Percentiles rank a stretch among this genome's conserved stretches.
Conservation (phyloP, 2,888 invertebrate genomes). For the Entomobrya proxima region DNA sequence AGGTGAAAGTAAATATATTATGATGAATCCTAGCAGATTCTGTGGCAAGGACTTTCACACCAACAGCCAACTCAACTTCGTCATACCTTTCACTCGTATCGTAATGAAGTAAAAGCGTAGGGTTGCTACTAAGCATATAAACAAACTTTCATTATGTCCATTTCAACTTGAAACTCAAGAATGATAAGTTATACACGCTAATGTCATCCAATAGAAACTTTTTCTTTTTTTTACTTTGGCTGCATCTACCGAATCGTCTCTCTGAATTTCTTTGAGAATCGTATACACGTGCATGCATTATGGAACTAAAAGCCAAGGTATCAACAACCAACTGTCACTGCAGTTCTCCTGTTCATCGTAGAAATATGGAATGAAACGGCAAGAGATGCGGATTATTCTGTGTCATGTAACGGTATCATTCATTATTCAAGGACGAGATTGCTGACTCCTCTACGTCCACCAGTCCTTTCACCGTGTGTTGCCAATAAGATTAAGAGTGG, state of each 20-base stretch:
- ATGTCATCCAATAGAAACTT: too few relatives aligned
- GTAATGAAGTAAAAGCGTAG: not conserved
- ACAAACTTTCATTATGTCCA: conserved; percentile 7
- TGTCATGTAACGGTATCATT: conserved; percentile 10
- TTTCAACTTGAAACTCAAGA: not conserved
- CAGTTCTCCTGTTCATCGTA: not conserved
- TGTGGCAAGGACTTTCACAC: too few relatives aligned
- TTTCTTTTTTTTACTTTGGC: too few relatives aligned
- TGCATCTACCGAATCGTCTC: too few relatives aligned
- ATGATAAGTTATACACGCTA: not conserved
- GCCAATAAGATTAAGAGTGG: conserved; percentile 35
- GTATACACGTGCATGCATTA: not conserved
- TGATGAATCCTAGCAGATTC: not conserved
- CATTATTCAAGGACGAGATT: conserved; percentile 59
- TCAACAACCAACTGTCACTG: conserved; percentile 2
- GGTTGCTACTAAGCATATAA: not conserved
- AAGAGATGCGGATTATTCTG: conserved; percentile 6
- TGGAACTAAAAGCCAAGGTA: not conserved
- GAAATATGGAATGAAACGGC: conserved; percentile 28
- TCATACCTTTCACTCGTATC: not conserved
- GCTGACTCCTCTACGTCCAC: conserved; percentile 25
- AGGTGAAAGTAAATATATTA: not conserved
- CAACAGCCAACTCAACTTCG: too few relatives aligned
- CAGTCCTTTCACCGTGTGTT: conserved; percentile 31
- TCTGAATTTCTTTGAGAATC: too few relatives aligned